Evolutionary conservation across 2,113 vertebrate genomes (phyloP).

Genomic region (Lepus timidus): DNA sequence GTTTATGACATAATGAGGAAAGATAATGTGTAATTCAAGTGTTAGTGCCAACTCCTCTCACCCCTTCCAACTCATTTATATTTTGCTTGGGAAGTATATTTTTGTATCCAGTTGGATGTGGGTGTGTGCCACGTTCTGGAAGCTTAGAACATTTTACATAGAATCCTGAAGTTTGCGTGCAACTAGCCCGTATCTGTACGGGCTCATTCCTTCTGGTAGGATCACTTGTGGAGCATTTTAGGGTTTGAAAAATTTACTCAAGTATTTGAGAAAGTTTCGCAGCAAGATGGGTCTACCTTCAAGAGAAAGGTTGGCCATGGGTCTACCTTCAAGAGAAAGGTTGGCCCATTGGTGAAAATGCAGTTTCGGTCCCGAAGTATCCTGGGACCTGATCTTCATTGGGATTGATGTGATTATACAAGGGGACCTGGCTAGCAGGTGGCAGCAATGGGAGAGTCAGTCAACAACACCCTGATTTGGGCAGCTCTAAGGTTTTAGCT

Average conservation of each 20-base stretch:
- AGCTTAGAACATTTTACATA: background rate
- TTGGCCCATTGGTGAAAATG: background rate
- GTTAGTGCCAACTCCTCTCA: background rate
- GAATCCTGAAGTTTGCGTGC: background rate
- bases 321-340: slow-evolving; percentile 18
- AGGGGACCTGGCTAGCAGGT: background rate
- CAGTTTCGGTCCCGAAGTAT: background rate
- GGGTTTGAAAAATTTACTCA: background rate
- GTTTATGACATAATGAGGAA: slow-evolving; percentile 27
- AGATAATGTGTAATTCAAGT: background rate
- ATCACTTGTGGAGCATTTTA: background rate
- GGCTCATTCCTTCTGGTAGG: background rate
- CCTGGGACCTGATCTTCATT: background rate
- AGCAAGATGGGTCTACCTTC: background rate
- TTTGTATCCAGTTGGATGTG: background rate
- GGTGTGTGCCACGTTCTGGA: background rate
- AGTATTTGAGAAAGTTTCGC: background rate
- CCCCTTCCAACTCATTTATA: background rate
- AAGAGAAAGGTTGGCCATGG: too few relatives aligned
- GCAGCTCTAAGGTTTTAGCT: background rate
- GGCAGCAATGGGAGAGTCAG: background rate
- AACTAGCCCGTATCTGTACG: background rate
- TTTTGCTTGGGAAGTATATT: slow-evolving; percentile 39
- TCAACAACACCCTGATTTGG: background rate
- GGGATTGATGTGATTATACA: background rate